Conservation (phyloP, 2,888 invertebrate species). For the Xylota segnis region DNA sequence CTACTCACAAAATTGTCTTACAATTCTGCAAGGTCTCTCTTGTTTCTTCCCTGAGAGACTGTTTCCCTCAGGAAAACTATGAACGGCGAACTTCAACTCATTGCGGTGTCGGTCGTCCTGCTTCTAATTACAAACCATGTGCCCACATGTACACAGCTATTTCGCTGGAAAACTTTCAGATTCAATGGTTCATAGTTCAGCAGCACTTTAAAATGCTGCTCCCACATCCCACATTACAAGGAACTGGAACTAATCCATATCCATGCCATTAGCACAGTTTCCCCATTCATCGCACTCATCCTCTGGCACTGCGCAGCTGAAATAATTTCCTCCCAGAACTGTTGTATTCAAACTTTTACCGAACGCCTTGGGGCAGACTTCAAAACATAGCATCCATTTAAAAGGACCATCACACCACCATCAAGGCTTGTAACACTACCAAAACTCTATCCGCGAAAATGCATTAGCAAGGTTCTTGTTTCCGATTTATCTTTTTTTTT, state of each 20-base stretch:
- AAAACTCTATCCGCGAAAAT: slow-evolving; percentile 12
- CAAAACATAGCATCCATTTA: slow-evolving; percentile 57
- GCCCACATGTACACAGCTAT: background rate
- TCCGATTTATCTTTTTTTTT: slow-evolving; percentile 6
- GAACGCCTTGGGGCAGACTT: slow-evolving; percentile 23
- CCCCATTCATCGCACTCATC: slow-evolving; percentile 6
- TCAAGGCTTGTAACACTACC: background rate
- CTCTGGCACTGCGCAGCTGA: slow-evolving; percentile 28
- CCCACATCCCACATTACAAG: background rate
- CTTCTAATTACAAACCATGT: background rate
- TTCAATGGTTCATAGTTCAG: slow-evolving; percentile 6
- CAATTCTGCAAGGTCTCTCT: too few relatives aligned
- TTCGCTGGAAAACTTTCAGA: background rate
- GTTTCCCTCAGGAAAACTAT: too few relatives aligned
- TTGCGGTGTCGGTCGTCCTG: background rate
- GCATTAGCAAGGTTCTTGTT: slow-evolving; percentile 56
- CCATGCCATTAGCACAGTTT: slow-evolving; percentile 20
- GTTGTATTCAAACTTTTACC: slow-evolving; percentile 44
- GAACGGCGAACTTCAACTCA: too few relatives aligned
- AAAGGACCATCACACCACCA: slow-evolving; percentile 17
- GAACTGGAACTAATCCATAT: slow-evolving; percentile 5
- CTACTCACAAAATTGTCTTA: too few relatives aligned
- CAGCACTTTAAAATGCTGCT: background rate
- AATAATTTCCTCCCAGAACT: slow-evolving; percentile 48
- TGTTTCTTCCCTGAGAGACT: too few relatives aligned